Conservation (phyloP, 2,113 vertebrate genomes). For the Cynoglossus semilaevis region DNA sequence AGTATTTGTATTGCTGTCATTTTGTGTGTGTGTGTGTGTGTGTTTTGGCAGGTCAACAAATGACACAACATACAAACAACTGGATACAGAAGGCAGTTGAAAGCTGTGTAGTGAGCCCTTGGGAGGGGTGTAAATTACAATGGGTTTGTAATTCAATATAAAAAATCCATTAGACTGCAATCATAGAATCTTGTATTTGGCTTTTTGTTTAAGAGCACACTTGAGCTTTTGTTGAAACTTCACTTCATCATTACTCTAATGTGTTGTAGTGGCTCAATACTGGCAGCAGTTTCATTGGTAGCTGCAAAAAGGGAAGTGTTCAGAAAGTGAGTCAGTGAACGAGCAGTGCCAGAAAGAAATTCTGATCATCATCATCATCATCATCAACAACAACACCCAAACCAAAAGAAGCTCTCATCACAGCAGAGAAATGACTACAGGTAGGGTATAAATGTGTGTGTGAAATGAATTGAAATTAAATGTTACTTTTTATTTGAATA, state of each 20-base stretch:
- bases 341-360: background rate
- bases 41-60: too few species aligned
- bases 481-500: background rate
- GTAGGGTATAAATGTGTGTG: slow-evolving; percentile 35
- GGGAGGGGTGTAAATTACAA: too few species aligned
- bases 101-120: too few species aligned
- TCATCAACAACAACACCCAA: background rate
- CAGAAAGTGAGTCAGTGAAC: background rate
- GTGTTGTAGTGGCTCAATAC: background rate
- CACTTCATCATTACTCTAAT: background rate
- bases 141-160: too few species aligned
- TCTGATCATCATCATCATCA: too few species aligned
- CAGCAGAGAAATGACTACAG: slow-evolving; percentile 22
- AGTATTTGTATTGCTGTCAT: background rate
- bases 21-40: background rate
- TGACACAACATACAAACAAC: too few species aligned
- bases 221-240: background rate
- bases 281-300: slow-evolving; percentile 4
- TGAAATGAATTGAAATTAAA: background rate
- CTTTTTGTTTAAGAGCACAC: too few species aligned
- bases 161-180: too few species aligned
- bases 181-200: too few species aligned
- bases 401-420: background rate
- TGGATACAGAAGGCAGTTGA: too few species aligned
- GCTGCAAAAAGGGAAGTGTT: slow-evolving; percentile 25